Percentiles rank a stretch among this genome's conserved stretches.
Conservation (phyloP, 2,797 vertebrate genomes). For the Sebastes paucispinis region DNA sequence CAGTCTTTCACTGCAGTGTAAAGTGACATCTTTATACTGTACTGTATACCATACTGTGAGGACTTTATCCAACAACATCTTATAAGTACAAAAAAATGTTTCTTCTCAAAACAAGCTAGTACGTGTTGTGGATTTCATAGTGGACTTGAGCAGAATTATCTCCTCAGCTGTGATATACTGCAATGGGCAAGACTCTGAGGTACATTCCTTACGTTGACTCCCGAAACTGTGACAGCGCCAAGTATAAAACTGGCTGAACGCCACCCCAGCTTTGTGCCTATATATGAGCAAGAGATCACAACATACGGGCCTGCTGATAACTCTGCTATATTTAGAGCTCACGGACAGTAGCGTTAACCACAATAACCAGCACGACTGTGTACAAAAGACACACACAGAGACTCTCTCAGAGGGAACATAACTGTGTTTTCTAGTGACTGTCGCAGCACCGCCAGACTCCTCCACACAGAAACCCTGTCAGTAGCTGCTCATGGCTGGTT, state of each 20-base stretch:
- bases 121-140: neutral
- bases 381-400: neutral
- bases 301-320: neutral
- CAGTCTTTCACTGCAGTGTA: too few species aligned
- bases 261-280: too few species aligned
- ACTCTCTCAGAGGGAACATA: neutral
- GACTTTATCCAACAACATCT: too few species aligned
- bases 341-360: neutral
- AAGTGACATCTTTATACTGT: neutral
- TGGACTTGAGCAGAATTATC: neutral
- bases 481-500: neutral
- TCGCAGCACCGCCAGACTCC: neutral
- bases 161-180: neutral
- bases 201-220: neutral
- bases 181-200: neutral
- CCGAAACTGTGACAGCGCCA: too few species aligned
- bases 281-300: neutral
- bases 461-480: neutral
- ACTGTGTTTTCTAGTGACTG: neutral
- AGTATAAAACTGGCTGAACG: too few species aligned
- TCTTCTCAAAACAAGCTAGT: neutral
- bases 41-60: neutral
- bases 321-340: neutral
- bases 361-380: neutral
- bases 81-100: too few species aligned